These are phyloP conservation scores for Glaucopsyche alexis DNA, from an alignment of 2,888 invertebrate species.

Conservation along the genomic window DNA sequence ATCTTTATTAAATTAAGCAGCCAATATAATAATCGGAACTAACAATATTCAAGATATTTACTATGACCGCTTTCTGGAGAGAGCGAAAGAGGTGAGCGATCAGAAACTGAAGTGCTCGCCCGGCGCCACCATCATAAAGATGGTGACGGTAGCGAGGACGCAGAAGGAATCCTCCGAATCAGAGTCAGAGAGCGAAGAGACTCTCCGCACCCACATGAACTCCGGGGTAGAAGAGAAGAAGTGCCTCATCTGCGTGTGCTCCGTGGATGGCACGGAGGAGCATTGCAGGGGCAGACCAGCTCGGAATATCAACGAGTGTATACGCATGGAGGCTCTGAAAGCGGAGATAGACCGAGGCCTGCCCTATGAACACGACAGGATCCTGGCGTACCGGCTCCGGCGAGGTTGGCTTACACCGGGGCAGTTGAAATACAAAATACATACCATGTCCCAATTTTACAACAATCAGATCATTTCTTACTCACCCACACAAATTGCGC, in stretches of 20 bases:
- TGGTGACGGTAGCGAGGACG: slow-evolving; percentile 35
- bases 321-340: slow-evolving; percentile 47
- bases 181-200: not conserved
- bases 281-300: slow-evolving; percentile 61
- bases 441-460: slow-evolving; percentile 31
- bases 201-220: slow-evolving; percentile 53
- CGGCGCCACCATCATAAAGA: slow-evolving; percentile 47
- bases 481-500: not conserved
- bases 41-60: not conserved
- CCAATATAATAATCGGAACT: not conserved
- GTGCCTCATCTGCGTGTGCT: slow-evolving; percentile 64
- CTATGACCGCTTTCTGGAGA: slow-evolving; percentile 11
- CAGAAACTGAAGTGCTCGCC: not conserved
- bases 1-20: not conserved
- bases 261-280: slow-evolving; percentile 56
- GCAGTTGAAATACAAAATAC: slow-evolving; percentile 22
- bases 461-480: not conserved
- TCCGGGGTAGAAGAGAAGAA: slow-evolving; percentile 46
- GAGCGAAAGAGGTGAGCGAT: not conserved
- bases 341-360: slow-evolving; percentile 43
- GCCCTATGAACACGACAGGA: slow-evolving; percentile 52
- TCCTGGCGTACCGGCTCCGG: slow-evolving; percentile 53
- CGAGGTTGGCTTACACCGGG: slow-evolving; percentile 49
- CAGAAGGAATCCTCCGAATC: not conserved
- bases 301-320: slow-evolving; percentile 62